A percentile compares a stretch with the other conserved stretches of the same genome.
Conservation (phyloP, 2,888 invertebrate species). For the Tridacna crocea region DNA sequence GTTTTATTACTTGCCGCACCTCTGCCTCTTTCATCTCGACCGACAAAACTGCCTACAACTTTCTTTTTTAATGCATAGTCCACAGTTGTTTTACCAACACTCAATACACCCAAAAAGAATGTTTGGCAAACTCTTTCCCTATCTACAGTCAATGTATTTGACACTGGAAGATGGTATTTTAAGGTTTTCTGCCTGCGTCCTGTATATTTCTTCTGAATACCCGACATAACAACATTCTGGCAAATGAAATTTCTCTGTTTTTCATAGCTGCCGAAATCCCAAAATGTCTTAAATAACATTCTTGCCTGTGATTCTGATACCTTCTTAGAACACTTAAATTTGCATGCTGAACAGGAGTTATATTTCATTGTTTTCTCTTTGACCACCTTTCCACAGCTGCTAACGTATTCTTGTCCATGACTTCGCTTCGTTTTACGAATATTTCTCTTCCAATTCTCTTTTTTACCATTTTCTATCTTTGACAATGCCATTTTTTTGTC, state of each 20-base stretch:
- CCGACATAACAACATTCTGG: background rate
- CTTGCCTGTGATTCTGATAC: slow-evolving; percentile 29
- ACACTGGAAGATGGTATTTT: background rate
- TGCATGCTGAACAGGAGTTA: slow-evolving; percentile 29
- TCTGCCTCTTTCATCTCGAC: background rate
- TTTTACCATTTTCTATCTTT: background rate
- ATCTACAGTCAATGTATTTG: background rate
- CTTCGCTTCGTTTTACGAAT: slow-evolving; percentile 40
- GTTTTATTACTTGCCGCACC: background rate
- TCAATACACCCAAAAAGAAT: background rate
- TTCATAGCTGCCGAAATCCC: slow-evolving; percentile 29
- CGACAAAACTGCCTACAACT: background rate
- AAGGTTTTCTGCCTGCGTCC: background rate
- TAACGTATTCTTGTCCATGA: slow-evolving; percentile 43
- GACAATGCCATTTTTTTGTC: too few relatives aligned
- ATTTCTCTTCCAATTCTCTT: slow-evolving; percentile 46
- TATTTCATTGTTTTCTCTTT: slow-evolving; percentile 16
- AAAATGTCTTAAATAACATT: slow-evolving; percentile 35
- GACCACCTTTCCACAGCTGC: slow-evolving; percentile 31
- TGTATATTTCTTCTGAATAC: background rate
- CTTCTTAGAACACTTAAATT: slow-evolving; percentile 34
- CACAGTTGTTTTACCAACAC: background rate
- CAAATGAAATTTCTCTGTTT: background rate
- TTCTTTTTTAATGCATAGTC: background rate
- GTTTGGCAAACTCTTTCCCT: background rate